phyloP scores from a whole-genome alignment of 2,797 vertebrate genomes.

The Pipistrellus pipistrellus region DNA sequence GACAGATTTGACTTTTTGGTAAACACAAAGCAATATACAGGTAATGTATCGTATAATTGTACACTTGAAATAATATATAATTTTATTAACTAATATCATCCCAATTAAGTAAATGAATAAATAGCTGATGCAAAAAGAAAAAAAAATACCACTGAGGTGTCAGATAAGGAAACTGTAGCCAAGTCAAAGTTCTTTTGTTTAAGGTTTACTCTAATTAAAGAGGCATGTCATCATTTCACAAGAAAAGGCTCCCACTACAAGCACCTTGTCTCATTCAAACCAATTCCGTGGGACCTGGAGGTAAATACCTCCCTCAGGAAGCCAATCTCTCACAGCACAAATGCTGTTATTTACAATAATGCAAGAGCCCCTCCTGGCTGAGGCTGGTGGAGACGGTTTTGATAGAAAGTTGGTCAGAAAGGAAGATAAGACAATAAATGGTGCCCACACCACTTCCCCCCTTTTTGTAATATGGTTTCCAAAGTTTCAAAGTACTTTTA shows the following conservation, averaged over 20 bases:
- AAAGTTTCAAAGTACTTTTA: conserved; percentile 5
- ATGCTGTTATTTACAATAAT: not conserved
- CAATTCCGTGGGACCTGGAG: not conserved
- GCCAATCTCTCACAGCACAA: not conserved
- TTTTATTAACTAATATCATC: not conserved
- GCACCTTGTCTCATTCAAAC: not conserved
- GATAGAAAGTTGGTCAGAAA: not conserved
- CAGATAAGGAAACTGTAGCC: not conserved
- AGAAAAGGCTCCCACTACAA: not conserved
- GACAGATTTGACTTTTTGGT: not conserved
- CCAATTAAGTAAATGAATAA: not conserved
- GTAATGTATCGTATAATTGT: not conserved
- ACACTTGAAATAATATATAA: not conserved
- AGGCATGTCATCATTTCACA: not conserved
- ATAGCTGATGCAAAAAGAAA: not conserved
- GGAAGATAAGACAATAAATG: not conserved
- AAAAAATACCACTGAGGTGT: not conserved
- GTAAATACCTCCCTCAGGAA: not conserved
- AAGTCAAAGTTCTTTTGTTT: not conserved
- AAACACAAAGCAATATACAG: not conserved
- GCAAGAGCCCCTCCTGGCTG: not conserved
- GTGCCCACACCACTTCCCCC: not conserved
- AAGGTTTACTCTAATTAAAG: not conserved
- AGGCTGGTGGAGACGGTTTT: not conserved
- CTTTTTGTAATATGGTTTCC: not conserved